Evolutionary conservation across 2,113 vertebrate species (phyloP).

Genomic region (Copsychus sechellarum): DNA sequence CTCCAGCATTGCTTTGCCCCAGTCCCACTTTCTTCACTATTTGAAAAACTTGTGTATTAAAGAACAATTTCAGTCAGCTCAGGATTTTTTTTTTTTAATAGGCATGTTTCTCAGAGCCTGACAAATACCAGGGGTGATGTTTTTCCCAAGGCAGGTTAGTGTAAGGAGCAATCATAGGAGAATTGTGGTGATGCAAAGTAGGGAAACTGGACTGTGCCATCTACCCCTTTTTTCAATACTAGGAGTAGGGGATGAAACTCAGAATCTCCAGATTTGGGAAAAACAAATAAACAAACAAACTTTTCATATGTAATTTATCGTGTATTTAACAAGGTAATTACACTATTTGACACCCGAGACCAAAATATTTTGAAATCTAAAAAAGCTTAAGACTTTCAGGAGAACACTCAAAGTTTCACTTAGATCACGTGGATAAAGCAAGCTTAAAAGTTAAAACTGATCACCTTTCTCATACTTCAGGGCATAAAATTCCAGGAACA

Average conservation of each 20-base stretch:
- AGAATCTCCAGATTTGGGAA: background rate
- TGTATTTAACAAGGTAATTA: background rate
- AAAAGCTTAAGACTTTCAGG: background rate
- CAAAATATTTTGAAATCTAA: background rate
- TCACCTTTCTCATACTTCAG: background rate
- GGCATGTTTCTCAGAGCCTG: background rate
- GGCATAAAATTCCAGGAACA: background rate
- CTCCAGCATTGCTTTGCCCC: background rate
- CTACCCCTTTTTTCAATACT: background rate
- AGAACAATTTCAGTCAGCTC: background rate
- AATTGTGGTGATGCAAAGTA: background rate
- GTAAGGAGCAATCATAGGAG: background rate
- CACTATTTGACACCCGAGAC: background rate
- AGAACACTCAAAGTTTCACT: background rate
- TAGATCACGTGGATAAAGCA: background rate
- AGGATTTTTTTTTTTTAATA: background rate
- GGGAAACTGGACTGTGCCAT: background rate
- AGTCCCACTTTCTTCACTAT: accelerated
- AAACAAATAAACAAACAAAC: background rate
- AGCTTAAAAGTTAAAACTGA: background rate
- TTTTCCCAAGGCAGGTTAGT: background rate
- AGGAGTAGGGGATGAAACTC: background rate
- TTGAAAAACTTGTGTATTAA: background rate
- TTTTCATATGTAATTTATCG: background rate
- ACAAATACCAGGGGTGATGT: background rate